Percentiles rank a stretch among this genome's conserved stretches.
These are phyloP conservation scores for Heliconius himera DNA, from an alignment of 1,140 invertebrate genomes.

Conservation along the genomic window DNA sequence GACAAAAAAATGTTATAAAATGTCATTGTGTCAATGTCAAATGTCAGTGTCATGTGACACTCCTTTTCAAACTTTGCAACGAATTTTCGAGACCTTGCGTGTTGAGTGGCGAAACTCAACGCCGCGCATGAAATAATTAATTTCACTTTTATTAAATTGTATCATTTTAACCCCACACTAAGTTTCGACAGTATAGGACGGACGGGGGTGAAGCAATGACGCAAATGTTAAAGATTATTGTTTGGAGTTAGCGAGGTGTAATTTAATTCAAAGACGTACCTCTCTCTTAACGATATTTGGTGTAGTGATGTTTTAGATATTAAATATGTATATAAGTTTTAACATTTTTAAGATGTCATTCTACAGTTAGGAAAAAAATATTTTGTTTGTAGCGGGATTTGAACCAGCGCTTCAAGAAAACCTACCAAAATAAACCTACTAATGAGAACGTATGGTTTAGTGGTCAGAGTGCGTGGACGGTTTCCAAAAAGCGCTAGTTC, in stretches of 20 bases:
- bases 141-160: background rate
- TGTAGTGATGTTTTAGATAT: slow-evolving; percentile 33
- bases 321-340: background rate
- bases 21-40: too few species aligned
- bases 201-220: slow-evolving; percentile 37
- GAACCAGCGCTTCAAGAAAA: too few species aligned
- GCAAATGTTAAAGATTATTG: slow-evolving; percentile 76
- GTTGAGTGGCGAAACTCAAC: too few species aligned
- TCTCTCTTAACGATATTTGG: slow-evolving; percentile 56
- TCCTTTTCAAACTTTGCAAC: too few species aligned
- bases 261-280: slow-evolving; percentile 77
- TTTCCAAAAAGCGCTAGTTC: too few species aligned
- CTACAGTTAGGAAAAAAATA: background rate
- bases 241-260: slow-evolving; percentile 76
- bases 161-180: slow-evolving; percentile 17
- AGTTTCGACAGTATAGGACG: slow-evolving; percentile 42
- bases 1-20: too few species aligned
- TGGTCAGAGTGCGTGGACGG: too few species aligned
- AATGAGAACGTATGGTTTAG: too few species aligned
- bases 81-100: too few species aligned
- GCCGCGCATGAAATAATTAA: background rate
- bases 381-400: too few species aligned
- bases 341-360: background rate
- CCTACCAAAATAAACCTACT: too few species aligned
- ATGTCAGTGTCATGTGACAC: too few species aligned